Evolutionary conservation across 2,113 vertebrate genomes (phyloP), one percentile per base, ranked within the genome.

Genomic region (Alligator mississippiensis): DNA sequence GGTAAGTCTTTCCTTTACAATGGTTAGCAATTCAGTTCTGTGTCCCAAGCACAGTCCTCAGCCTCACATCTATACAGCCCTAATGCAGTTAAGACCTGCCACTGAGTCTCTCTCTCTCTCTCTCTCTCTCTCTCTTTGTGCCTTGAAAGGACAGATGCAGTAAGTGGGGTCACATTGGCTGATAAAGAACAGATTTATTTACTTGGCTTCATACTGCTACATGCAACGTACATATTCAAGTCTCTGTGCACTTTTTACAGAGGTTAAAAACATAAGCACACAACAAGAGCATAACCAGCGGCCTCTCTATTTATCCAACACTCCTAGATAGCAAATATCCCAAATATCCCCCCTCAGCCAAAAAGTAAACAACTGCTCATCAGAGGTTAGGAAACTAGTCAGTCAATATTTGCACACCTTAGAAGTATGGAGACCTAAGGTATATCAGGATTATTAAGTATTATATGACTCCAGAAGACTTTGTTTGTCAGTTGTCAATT

Each of bases 21-120:
- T 60, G 27, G 75, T 75, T 19, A 58, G 78, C 83, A 93, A 87
- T 70, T 79, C 0, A 74, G 4, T 59, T 90, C 75, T 90, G 90
- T 57, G 85, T 80, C 84, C 83, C 38, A 87, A 28, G 70, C 80
- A 94, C 89, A 93, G 90, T 90, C 77, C 92, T 85, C 93, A 88
- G 87, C 58, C 24, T 57, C 21, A 0, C 21, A 0, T 80, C 80
- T 89, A 59, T 47, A 60, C 93, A 93, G 82, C 38, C 75, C 75
- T 89, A 89, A 83, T 58, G 81, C 77, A 76, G n/a, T 74, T 9
- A 59, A 57, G 5, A 7, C 82, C 80, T 74, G 70, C 59, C 64
- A 87, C 30, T 34, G 79, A 82, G 6, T 16, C 79, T 72, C 75
- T 88, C 86, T 17, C 28, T 7, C 15, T 38, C 47, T 47, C 47